Conservation (phyloP, 2,888 invertebrate genomes). For the Liodrosophila aerea region DNA sequence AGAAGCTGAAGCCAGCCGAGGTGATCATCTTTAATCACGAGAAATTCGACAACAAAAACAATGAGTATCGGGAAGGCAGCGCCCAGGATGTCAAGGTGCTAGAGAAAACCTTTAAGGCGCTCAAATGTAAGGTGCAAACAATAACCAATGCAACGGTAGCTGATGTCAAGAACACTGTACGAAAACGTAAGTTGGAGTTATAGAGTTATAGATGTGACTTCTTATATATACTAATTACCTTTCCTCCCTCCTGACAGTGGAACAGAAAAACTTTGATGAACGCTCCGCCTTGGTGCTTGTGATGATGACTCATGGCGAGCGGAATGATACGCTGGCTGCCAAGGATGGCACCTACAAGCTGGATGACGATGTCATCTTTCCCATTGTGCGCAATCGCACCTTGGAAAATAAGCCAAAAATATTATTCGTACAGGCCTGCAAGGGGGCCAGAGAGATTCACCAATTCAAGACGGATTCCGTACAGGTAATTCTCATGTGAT, state of each 20-base stretch:
- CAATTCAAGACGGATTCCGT: slow-evolving; percentile 72
- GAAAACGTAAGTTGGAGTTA: slow-evolving; percentile 75
- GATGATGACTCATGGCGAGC: slow-evolving; percentile 79
- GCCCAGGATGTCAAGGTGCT: slow-evolving; percentile 75
- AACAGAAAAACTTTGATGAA: slow-evolving; percentile 71
- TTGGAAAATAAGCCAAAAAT: slow-evolving; percentile 80
- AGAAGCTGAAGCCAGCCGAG: slow-evolving; percentile 73
- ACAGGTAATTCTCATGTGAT: too few relatives aligned
- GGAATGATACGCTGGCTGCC: slow-evolving; percentile 76
- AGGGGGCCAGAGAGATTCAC: slow-evolving; percentile 72
- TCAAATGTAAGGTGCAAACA: slow-evolving; percentile 71
- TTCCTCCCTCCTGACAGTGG: slow-evolving; percentile 72
- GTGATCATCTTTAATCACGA: slow-evolving; percentile 80
- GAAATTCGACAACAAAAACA: slow-evolving; percentile 73
- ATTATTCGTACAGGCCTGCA: slow-evolving; percentile 81
- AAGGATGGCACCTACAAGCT: slow-evolving; percentile 78
- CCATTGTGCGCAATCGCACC: slow-evolving; percentile 77
- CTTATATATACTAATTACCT: too few relatives aligned
- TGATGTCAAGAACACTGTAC: slow-evolving; percentile 65
- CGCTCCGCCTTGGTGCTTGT: slow-evolving; percentile 78
- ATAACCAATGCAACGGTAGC: slow-evolving; percentile 73
- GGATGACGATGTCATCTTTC: slow-evolving; percentile 79
- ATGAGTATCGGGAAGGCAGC: slow-evolving; percentile 76
- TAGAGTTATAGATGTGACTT: too few relatives aligned
- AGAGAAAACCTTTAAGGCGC: slow-evolving; percentile 63